A percentile compares a stretch with the other conserved stretches of the same genome.
Evolutionary conservation across 2,888 invertebrate species (phyloP).

Genomic region (Rotaria macrura): DNA sequence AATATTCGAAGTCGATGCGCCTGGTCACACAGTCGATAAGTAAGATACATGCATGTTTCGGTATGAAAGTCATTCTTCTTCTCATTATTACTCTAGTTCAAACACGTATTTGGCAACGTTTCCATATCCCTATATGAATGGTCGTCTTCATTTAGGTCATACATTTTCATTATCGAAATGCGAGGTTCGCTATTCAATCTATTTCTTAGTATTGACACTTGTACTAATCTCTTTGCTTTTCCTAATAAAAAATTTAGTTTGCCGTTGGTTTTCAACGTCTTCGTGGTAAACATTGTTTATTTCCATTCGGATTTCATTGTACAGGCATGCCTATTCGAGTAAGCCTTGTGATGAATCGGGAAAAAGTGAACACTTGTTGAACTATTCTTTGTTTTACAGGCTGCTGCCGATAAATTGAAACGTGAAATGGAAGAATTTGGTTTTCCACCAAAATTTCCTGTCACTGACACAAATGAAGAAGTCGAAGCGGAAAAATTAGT

Average conservation of each 20-base stretch:
- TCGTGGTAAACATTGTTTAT: constrained; percentile 76
- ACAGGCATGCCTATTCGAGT: constrained; percentile 87
- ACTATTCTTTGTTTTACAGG: constrained; percentile 48
- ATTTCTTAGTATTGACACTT: neutral
- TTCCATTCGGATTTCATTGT: constrained; percentile 96
- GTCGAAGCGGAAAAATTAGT: constrained; percentile 55
- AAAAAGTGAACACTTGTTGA: neutral
- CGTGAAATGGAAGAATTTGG: constrained; percentile 83
- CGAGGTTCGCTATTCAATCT: constrained; percentile 58
- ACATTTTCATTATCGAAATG: constrained; percentile 92
- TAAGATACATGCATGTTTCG: constrained; percentile 36
- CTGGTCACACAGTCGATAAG: constrained; percentile 55
- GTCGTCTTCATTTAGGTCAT: constrained; percentile 88
- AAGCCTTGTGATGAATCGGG: constrained; percentile 56
- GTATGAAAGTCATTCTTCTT: neutral
- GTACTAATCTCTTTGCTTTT: constrained; percentile 20
- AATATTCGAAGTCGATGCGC: constrained; percentile 70
- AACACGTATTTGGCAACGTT: constrained; percentile 87
- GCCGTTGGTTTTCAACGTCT: constrained; percentile 79
- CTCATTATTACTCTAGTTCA: neutral
- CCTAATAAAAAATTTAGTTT: constrained; percentile 58
- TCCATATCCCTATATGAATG: constrained; percentile 99
- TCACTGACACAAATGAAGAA: constrained; percentile 36
- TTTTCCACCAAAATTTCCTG: constrained; percentile 80
- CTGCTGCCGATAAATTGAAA: constrained; percentile 90